These are phyloP conservation scores for Dipodomys ordii DNA, from an alignment of 2,113 vertebrate genomes.

Conservation along the genomic window DNA sequence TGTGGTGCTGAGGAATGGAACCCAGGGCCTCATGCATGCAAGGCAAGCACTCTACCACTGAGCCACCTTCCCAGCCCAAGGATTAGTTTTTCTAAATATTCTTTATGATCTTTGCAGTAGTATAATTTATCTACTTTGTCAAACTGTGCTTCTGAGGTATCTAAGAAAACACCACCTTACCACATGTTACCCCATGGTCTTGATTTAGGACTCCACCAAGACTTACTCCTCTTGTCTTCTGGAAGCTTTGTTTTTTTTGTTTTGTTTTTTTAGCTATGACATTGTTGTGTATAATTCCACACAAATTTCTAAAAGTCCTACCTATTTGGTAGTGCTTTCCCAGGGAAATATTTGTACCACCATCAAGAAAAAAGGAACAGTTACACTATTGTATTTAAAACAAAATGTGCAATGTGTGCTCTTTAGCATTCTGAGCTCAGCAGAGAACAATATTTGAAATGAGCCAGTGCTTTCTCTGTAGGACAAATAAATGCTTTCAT, in stretches of 20 bases:
- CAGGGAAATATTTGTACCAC: constrained; percentile 57
- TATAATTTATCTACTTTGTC: background rate
- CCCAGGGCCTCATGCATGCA: too few relatives aligned
- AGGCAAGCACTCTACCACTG: too few relatives aligned
- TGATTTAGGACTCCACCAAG: background rate
- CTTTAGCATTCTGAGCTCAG: constrained; percentile 71
- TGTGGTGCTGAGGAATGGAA: too few relatives aligned
- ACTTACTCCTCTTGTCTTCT: constrained; percentile 29
- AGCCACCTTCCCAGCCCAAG: too few relatives aligned
- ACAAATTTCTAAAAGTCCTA: constrained; percentile 54
- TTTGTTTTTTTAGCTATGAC: background rate
- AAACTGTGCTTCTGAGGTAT: background rate
- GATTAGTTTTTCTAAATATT: background rate
- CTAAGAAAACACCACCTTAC: constrained; percentile 17
- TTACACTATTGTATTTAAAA: constrained; percentile 65
- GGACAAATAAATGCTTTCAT: constrained; percentile 78
- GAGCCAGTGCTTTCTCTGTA: constrained; percentile 65
- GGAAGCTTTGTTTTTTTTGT: background rate
- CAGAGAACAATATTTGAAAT: constrained; percentile 76
- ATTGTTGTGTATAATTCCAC: background rate
- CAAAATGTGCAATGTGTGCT: constrained; percentile 68
- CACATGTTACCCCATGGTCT: background rate
- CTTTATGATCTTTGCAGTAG: background rate
- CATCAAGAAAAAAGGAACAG: constrained; percentile 50
- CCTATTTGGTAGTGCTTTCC: constrained; percentile 60